Conservation (phyloP, 2,113 vertebrate species). For the Rutilus rutilus region DNA sequence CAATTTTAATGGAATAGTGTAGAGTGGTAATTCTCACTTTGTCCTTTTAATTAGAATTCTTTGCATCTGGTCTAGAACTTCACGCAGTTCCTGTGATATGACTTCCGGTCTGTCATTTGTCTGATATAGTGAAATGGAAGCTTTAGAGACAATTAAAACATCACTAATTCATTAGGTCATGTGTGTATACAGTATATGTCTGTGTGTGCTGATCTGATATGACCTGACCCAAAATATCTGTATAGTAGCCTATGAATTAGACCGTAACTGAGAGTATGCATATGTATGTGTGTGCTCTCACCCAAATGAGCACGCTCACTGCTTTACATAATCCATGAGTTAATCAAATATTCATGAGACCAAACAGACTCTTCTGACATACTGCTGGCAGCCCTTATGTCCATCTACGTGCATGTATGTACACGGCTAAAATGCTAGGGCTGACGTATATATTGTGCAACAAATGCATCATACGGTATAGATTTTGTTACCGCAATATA, state of each 20-base stretch:
- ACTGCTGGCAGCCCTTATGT: constrained; percentile 20
- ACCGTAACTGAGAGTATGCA: neutral
- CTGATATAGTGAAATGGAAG: neutral
- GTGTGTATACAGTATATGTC: neutral
- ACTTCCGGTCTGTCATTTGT: neutral
- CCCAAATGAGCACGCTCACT: constrained; percentile 74
- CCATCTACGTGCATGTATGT: neutral
- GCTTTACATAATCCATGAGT: constrained; percentile 74
- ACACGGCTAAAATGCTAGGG: neutral
- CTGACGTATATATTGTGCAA: neutral
- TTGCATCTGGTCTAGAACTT: too few species aligned
- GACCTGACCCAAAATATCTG: neutral
- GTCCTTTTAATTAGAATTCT: too few species aligned
- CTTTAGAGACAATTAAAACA: neutral
- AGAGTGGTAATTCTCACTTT: too few species aligned
- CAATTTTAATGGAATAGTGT: neutral
- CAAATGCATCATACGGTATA: neutral
- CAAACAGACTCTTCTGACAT: constrained; percentile 53
- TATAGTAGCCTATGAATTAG: neutral
- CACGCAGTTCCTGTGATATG: neutral
- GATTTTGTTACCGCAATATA: neutral
- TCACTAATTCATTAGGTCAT: neutral
- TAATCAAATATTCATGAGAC: constrained; percentile 78
- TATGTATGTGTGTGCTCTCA: constrained; percentile 61
- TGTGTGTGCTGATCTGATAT: neutral